Conservation (phyloP, 2,797 vertebrate genomes). For the Sciurus vulgaris region DNA sequence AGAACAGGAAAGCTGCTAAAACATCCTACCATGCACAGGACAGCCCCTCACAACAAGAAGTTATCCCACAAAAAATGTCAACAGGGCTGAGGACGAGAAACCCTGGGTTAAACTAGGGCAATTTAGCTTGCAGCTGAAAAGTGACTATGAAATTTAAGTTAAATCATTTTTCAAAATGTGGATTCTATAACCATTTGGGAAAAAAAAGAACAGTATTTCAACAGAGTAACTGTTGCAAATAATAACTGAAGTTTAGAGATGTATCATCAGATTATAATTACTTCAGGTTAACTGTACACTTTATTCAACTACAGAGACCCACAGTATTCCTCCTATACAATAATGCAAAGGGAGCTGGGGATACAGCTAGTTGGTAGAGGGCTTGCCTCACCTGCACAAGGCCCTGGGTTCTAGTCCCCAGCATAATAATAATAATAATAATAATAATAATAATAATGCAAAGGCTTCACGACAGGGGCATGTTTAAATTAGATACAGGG, state of each 20-base stretch:
- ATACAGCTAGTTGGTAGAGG: no score
- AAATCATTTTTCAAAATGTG: neutral
- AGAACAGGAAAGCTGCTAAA: neutral
- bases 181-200: neutral
- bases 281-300: neutral
- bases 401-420: no score
- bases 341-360: neutral
- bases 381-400: no score
- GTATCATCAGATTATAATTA: neutral
- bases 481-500: neutral
- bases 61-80: constrained; percentile 7
- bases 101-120: neutral
- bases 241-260: neutral
- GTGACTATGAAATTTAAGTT: neutral
- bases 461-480: no score
- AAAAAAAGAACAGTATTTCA: neutral
- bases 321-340: neutral
- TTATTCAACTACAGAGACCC: neutral
- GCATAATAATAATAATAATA: no score
- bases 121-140: neutral
- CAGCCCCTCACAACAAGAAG: neutral
- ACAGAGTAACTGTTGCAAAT: constrained; percentile 13
- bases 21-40: neutral
- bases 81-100: neutral
- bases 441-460: neutral